Conservation (phyloP, 2,797 vertebrate species). For the Amblyopsis hoosieri region DNA sequence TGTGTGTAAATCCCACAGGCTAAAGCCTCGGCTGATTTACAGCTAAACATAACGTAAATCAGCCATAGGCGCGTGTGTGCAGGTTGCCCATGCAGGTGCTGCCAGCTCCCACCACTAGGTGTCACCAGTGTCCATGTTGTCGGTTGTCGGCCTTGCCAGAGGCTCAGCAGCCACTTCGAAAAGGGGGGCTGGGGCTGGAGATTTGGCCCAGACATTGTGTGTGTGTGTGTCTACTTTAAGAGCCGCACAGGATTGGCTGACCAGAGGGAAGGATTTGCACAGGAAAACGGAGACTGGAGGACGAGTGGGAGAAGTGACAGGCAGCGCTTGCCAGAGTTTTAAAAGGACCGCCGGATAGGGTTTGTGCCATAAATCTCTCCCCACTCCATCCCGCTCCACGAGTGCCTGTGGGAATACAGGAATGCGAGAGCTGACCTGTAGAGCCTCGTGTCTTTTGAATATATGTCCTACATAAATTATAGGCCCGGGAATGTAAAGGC, state of each 20-base stretch:
- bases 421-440: slow-evolving; percentile 85
- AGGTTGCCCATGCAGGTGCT: slow-evolving; percentile 10
- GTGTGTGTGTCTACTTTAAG: slow-evolving; percentile 40
- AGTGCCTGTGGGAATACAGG: slow-evolving; percentile 82
- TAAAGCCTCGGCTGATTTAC: slow-evolving; percentile 14
- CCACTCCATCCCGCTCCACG: slow-evolving; percentile 74
- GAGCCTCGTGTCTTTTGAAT: slow-evolving; percentile 77
- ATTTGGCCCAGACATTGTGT: slow-evolving; percentile 40
- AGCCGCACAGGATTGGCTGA: slow-evolving; percentile 53
- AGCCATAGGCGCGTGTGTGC: slow-evolving; percentile 17
- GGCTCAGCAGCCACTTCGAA: not conserved
- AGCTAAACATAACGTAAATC: slow-evolving; percentile 33
- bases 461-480: slow-evolving; percentile 77
- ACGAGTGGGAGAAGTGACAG: slow-evolving; percentile 24
- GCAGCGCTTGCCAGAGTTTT: slow-evolving; percentile 68
- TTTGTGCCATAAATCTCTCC: slow-evolving; percentile 81
- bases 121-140: slow-evolving; percentile 79
- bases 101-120: slow-evolving; percentile 68
- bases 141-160: slow-evolving; percentile 4
- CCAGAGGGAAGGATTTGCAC: slow-evolving; percentile 31
- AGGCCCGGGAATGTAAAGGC: slow-evolving; percentile 67
- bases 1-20: slow-evolving; percentile 2
- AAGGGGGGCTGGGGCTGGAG: slow-evolving; percentile 22
- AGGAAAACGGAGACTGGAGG: slow-evolving; percentile 29
- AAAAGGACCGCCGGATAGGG: slow-evolving; percentile 66